Evolutionary conservation across 2,888 invertebrate species (phyloP), one percentile per base, ranked within the genome.

Genomic region (Hesperia comma): DNA sequence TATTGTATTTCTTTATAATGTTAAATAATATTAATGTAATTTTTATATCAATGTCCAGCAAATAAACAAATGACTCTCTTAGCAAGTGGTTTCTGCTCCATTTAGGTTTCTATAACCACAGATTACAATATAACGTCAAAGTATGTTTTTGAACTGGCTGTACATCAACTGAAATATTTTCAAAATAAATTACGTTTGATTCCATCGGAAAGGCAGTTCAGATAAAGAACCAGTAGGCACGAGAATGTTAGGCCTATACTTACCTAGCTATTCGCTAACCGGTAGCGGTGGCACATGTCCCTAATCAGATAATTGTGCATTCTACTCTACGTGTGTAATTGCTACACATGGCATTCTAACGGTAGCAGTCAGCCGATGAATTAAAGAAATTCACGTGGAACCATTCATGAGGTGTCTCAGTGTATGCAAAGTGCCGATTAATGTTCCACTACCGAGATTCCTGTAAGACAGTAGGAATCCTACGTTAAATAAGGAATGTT

Each of bases 381-480:
- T 67, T 67, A 67, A 67, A 67, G 55, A 67, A 67, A 55, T 32
- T 21, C 54, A 17, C 43, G 32, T 63, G 63, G 41, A 41, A 41
- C 54, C 54, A 63, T 63, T 49, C 61, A 61, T 15, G 54, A 66
- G 43, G 55, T 67, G 54, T 61, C 60, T 46, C 40, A 21, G 54
- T 60, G 46, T 67, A 67, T 67, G 66, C 66, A 61, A 67, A 67
- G 61, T 17, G 49, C 49, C 66, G 55, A 67, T 61, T 67, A 61
- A 67, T 61, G 66, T 54, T n/a, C 21, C 21, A 17, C 14, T 51
- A 43, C 57, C n/a, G 55, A 55, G 37, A 67, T 67, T 67, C 61
- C 55, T 46, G 43, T 17, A 19, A 41, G 53, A 53, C 26, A 46
- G 40, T 7, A 40, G 63, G 57, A 57, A 64, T 57, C 43, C 21